Conservation (phyloP, 37 sponge, comb jelly and placozoan species). For the Haliclona indistincta region DNA sequence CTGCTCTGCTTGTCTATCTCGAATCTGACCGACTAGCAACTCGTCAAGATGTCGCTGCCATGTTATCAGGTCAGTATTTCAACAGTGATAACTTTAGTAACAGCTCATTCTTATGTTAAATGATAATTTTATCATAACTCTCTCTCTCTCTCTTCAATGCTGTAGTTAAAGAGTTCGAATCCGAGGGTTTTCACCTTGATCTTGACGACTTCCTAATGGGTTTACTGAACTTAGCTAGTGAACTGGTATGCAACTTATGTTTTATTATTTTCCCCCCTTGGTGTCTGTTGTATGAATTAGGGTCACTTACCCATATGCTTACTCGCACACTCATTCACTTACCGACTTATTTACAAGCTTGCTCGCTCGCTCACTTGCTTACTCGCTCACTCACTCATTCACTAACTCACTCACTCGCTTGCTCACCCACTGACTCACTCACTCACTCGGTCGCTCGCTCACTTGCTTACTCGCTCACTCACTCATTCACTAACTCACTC, state of each 20-base stretch:
- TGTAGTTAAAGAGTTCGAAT: background rate
- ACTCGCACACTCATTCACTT: too few species aligned
- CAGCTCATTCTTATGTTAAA: background rate
- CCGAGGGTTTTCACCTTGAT: constrained; percentile 66
- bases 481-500: too few species aligned
- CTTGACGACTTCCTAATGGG: constrained; percentile 80
- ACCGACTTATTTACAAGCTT: too few species aligned
- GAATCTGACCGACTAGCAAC: constrained; percentile 36
- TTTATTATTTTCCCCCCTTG: too few species aligned
- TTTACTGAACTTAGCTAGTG: constrained; percentile 55
- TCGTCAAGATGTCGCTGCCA: constrained; percentile 25
- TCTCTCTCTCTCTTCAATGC: background rate
- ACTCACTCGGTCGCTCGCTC: too few species aligned
- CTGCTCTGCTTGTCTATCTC: constrained; percentile 42
- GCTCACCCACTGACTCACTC: too few species aligned
- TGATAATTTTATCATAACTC: background rate
- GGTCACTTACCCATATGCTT: too few species aligned
- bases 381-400: too few species aligned
- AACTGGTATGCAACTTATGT: constrained; percentile 42
- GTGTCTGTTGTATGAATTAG: too few species aligned
- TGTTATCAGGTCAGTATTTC: constrained; percentile 38
- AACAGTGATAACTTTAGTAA: background rate
- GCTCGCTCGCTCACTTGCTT: too few species aligned
- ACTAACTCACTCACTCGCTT: too few species aligned
- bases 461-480: too few species aligned